These are phyloP conservation scores for Leucophenga maculata DNA, from an alignment of 2,888 invertebrate species.

Conservation along the genomic window DNA sequence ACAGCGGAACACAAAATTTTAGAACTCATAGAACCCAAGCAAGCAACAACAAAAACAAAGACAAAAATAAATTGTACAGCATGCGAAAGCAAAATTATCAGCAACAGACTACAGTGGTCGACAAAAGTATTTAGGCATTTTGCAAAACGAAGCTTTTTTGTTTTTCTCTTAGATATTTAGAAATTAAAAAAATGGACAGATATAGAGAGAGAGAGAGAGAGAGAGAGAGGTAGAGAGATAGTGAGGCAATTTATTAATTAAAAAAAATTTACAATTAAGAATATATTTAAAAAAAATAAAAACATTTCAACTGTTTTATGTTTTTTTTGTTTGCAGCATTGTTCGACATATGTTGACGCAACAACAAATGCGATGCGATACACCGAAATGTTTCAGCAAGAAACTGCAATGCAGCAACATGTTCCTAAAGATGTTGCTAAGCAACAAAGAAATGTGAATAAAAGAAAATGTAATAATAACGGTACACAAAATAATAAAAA, in stretches of 20 bases:
- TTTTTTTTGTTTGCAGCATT: conserved; percentile 32
- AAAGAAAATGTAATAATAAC: conserved; percentile 14
- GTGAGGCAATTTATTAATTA: too few relatives aligned
- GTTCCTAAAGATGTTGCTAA: conserved; percentile 18
- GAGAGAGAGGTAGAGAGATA: too few relatives aligned
- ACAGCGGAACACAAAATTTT: conserved; percentile 60
- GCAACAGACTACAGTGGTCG: too few relatives aligned
- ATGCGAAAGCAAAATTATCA: neutral
- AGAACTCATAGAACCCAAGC: conserved; percentile 37
- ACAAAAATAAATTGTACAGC: neutral
- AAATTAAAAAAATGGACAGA: too few relatives aligned
- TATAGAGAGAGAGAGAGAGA: too few relatives aligned
- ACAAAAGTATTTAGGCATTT: too few relatives aligned
- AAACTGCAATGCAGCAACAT: conserved; percentile 18
- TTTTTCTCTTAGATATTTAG: too few relatives aligned
- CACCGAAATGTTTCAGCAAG: conserved; percentile 24
- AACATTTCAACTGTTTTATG: too few relatives aligned
- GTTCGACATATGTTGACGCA: conserved; percentile 15
- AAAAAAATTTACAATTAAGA: too few relatives aligned
- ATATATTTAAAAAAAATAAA: too few relatives aligned
- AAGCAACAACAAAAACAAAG: neutral
- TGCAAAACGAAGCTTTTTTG: too few relatives aligned
- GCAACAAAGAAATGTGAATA: neutral
- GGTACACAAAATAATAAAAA: conserved; percentile 1
- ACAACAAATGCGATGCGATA: conserved; percentile 34